Conservation (phyloP, 2,888 invertebrate genomes). For the Tinea trinotella region DNA sequence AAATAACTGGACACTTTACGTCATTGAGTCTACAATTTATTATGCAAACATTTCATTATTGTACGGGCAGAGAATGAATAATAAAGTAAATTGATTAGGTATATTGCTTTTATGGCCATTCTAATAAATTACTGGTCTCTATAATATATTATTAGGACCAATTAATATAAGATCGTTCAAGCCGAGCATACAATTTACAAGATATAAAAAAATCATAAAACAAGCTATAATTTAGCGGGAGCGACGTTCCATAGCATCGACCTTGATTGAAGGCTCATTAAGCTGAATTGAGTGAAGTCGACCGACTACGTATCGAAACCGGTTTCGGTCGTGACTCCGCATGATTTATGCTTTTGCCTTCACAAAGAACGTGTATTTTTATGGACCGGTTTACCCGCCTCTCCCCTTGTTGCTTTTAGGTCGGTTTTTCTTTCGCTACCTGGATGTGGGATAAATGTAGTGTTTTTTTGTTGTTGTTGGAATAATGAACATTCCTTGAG, state of each 20-base stretch:
- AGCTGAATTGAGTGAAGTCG: slow-evolving; percentile 36
- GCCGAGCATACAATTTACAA: slow-evolving; percentile 18
- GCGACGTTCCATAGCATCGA: slow-evolving; percentile 42
- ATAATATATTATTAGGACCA: slow-evolving; percentile 13
- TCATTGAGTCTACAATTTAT: background rate
- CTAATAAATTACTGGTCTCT: background rate
- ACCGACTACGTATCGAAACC: slow-evolving; percentile 46
- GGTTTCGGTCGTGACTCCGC: slow-evolving; percentile 57
- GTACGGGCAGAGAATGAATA: background rate
- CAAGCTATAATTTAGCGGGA: slow-evolving; percentile 40
- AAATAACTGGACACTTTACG: background rate
- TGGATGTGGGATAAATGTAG: slow-evolving; percentile 56
- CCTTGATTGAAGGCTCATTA: slow-evolving; percentile 70
- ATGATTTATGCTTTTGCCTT: slow-evolving; percentile 64
- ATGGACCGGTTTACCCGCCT: slow-evolving; percentile 48
- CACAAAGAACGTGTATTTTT: slow-evolving; percentile 46
- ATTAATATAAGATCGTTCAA: slow-evolving; percentile 15
- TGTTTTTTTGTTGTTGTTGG: slow-evolving; percentile 40
- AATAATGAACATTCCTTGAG: slow-evolving; percentile 65
- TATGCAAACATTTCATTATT: background rate
- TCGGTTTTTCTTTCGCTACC: slow-evolving; percentile 57
- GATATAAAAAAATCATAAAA: slow-evolving; percentile 26
- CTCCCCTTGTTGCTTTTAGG: slow-evolving; percentile 26
- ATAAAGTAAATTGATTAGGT: slow-evolving; percentile 4
- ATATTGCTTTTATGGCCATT: slow-evolving; percentile 5